Evolutionary conservation across 2,888 invertebrate species (phyloP).

Genomic region (Perizoma flavofasciatum): DNA sequence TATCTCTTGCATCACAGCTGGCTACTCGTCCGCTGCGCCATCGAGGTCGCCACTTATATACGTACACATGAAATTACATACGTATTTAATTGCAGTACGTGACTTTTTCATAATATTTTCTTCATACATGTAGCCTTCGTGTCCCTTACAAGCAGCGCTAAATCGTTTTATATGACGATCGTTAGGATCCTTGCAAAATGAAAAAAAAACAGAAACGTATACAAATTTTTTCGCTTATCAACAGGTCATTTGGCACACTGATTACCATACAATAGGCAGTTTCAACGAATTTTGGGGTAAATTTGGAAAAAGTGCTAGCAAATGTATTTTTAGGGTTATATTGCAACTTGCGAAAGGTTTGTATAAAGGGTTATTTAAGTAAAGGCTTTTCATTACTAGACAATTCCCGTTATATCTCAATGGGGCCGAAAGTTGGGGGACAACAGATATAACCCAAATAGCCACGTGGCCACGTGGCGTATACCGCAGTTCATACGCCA

Average conservation of each 20-base stretch:
- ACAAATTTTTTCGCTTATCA: conserved; percentile 54
- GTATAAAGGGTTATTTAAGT: background rate
- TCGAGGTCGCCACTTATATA: too few relatives aligned
- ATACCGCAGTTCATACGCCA: too few relatives aligned
- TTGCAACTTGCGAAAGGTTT: conserved; percentile 12
- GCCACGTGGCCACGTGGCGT: too few relatives aligned
- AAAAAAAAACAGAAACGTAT: conserved; percentile 50
- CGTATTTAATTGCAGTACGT: background rate
- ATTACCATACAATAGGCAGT: conserved; percentile 39
- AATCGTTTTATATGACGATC: conserved; percentile 73
- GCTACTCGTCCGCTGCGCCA: too few relatives aligned
- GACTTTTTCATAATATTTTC: background rate
- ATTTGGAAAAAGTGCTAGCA: conserved; percentile 16
- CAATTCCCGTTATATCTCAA: too few relatives aligned
- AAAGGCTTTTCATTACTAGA: too few relatives aligned
- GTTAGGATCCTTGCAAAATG: conserved; percentile 58
- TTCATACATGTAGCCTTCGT: background rate
- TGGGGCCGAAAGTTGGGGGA: too few relatives aligned
- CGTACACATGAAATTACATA: too few relatives aligned
- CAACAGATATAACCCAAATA: too few relatives aligned
- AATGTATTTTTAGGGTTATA: conserved; percentile 8
- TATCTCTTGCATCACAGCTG: too few relatives aligned
- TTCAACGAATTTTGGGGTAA: conserved; percentile 16
- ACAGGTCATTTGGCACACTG: conserved; percentile 39
- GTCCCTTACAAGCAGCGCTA: conserved; percentile 49